Evolutionary conservation across 2,888 invertebrate species (phyloP), one percentile per base, ranked within the genome.

Genomic region (Mayetiola destructor): DNA sequence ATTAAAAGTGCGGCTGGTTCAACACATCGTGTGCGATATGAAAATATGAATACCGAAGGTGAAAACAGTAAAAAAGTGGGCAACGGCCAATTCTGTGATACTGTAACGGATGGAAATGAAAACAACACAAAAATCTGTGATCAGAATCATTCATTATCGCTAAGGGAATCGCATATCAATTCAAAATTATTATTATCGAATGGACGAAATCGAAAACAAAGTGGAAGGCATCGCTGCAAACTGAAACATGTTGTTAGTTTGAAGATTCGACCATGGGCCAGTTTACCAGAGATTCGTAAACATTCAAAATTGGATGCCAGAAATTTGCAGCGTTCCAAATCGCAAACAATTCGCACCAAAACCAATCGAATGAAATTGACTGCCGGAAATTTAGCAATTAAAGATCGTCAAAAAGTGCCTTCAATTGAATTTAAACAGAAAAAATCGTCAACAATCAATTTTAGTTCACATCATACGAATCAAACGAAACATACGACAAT

Each of bases 251-350:
- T 36, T 8, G 18, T 42, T 20, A 55, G 32, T 67, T 59, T 61
- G 63, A 70, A 70, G 61, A 63, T 72, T 30, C 69, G 71, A 61
- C 66, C 69, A 29, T 75, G 73, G 71, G 65, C 66, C 59, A 75
- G 75, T 61, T 67, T 73, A 62, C 73, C 74, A 9, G 67, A 68
- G 64, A 62, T 73, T 63, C 63, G 57, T 60, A 62, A 37, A 64
- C 65, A 48, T 27, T 27, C 48, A 23, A 48, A 48, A 27, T 23
- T 23, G 2, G 42, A 23, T 3, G 2, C 39, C 56, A 59, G 65
- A 37, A 58, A 59, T 21, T 61, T 66, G 27, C 62, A 18, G 10
- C 30, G 65, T 55, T 62, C 66, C 20, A 61, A 66, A 58, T 64
- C 63, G 35, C 64, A 66, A 59, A 66, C 67, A 60, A 67, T 64